These are phyloP conservation scores for Centropus unirufus DNA, from an alignment of 2,113 vertebrate genomes.

Conservation along the genomic window DNA sequence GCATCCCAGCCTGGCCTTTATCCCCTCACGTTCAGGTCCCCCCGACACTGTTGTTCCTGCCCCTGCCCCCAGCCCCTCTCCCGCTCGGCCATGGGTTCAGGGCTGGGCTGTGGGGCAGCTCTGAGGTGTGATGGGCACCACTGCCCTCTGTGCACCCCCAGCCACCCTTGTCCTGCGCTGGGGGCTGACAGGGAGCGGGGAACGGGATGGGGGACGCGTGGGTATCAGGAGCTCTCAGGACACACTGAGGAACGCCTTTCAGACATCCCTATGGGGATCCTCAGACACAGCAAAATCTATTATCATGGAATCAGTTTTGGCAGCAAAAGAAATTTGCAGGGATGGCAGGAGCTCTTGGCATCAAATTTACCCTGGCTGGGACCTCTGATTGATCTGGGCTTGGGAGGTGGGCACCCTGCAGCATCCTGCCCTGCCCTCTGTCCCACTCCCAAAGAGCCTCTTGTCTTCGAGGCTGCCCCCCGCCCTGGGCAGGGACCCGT, in stretches of 20 bases:
- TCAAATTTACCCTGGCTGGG: neutral
- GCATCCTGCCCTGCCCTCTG: neutral
- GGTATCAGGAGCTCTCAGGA: neutral
- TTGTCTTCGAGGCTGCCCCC: neutral
- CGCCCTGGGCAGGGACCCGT: neutral
- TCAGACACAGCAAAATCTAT: neutral
- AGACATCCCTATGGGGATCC: neutral
- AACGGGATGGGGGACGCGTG: neutral
- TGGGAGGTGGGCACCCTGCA: neutral
- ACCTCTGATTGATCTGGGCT: neutral
- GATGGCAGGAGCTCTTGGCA: neutral
- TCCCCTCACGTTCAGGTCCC: neutral
- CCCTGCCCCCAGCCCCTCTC: too few species aligned
- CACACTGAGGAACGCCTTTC: neutral
- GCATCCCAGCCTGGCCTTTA: neutral
- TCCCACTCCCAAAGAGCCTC: neutral
- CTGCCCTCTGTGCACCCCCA: neutral
- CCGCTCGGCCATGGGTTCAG: neutral
- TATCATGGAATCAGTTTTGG: neutral
- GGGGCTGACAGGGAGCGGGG: neutral
- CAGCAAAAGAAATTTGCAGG: neutral
- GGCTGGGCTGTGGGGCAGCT: neutral
- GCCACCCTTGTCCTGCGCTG: neutral
- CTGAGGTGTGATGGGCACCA: neutral
- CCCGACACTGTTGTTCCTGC: accelerated